Conservation (phyloP, 2,888 invertebrate genomes). For the Zaprionus lineosus region DNA sequence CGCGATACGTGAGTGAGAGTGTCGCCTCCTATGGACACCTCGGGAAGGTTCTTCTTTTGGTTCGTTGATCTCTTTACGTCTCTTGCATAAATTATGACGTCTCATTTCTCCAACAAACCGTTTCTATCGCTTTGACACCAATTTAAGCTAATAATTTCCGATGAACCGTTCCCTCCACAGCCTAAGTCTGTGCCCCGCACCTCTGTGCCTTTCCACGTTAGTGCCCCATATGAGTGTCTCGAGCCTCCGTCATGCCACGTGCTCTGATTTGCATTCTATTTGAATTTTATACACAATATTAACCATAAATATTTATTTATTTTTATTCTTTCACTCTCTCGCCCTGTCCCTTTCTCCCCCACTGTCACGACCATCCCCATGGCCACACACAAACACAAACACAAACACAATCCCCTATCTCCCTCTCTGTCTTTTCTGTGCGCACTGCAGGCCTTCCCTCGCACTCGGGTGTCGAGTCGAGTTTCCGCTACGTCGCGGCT, state of each 20-base stretch:
- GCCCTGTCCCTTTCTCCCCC: background rate
- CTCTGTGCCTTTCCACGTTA: background rate
- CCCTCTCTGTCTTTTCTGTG: too few relatives aligned
- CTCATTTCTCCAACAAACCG: conserved; percentile 34
- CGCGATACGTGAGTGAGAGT: conserved; percentile 73
- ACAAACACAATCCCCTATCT: too few relatives aligned
- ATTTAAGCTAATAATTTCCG: conserved; percentile 74
- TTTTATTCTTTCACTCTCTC: conserved; percentile 42
- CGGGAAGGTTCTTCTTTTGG: conserved; percentile 33
- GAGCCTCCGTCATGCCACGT: conserved; percentile 30
- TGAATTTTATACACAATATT: conserved; percentile 73
- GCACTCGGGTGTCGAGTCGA: too few relatives aligned
- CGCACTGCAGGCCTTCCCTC: too few relatives aligned
- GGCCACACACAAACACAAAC: background rate
- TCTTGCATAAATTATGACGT: conserved; percentile 70
- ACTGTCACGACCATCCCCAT: too few relatives aligned
- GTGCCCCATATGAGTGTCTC: conserved; percentile 15
- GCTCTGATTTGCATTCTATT: conserved; percentile 74
- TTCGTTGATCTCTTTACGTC: conserved; percentile 70
- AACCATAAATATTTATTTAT: conserved; percentile 64
- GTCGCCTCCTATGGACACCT: conserved; percentile 35
- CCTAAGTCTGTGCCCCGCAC: background rate
- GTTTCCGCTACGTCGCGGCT: conserved; percentile 51
- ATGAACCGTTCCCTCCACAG: conserved; percentile 17
- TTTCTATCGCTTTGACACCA: conserved; percentile 69